Conservation (phyloP, 1,140 invertebrate genomes). For the Melanaphis sacchari region DNA sequence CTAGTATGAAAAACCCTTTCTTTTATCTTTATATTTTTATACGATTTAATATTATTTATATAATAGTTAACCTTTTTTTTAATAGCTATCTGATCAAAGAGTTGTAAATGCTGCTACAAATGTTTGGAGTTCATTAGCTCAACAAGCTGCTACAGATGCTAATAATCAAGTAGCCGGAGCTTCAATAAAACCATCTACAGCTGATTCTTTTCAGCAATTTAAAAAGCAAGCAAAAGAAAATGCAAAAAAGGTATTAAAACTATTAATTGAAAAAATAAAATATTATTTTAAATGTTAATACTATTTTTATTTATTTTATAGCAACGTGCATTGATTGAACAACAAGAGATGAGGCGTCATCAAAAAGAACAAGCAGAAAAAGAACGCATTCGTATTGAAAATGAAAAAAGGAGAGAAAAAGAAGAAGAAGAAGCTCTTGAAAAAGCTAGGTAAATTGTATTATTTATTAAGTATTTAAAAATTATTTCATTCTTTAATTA, state of each 20-base stretch:
- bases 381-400: slow-evolving; percentile 80
- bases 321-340: slow-evolving; percentile 83
- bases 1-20: not conserved
- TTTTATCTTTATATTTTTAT: not conserved
- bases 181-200: slow-evolving; percentile 62
- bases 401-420: slow-evolving; percentile 76
- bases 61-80: slow-evolving; percentile 10
- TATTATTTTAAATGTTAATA: not conserved
- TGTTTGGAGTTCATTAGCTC: slow-evolving; percentile 90
- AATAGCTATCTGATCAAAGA: slow-evolving; percentile 63
- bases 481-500: not conserved
- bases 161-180: slow-evolving; percentile 60
- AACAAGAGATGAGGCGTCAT: slow-evolving; percentile 77
- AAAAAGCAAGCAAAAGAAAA: slow-evolving; percentile 96
- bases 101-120: slow-evolving; percentile 82
- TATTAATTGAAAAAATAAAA: not conserved
- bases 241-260: slow-evolving; percentile 75
- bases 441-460: slow-evolving; percentile 67
- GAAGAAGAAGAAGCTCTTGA: slow-evolving; percentile 83
- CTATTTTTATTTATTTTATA: slow-evolving; percentile 61
- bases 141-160: slow-evolving; percentile 73
- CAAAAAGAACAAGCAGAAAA: slow-evolving; percentile 86
- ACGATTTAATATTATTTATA: not conserved
- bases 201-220: slow-evolving; percentile 79
- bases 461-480: not conserved